A percentile compares a stretch with the other conserved stretches of the same genome.
phyloP scores from a whole-genome alignment of 2,888 invertebrate genomes.

The Harpalus rufipes region DNA sequence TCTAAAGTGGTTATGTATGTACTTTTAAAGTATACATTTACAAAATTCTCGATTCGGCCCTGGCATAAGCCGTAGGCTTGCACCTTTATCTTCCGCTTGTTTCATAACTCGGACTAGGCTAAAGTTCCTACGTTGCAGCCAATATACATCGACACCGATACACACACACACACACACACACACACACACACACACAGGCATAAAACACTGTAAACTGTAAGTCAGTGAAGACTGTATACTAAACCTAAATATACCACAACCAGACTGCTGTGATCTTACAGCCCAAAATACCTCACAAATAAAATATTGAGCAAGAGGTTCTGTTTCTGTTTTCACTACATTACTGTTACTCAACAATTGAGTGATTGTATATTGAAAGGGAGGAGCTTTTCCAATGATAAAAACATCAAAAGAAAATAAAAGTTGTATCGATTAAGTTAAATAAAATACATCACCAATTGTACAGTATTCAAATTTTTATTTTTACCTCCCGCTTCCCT shows the following conservation, averaged over 20 bases:
- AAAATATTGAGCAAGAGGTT: neutral
- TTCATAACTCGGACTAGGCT: constrained; percentile 57
- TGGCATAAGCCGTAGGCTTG: constrained; percentile 15
- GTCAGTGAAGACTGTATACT: neutral
- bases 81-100: constrained; percentile 59
- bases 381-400: too few species aligned
- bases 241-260: neutral
- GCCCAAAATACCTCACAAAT: neutral
- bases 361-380: too few species aligned
- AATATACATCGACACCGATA: neutral
- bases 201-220: too few species aligned
- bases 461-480: too few species aligned
- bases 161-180: constrained; percentile 34
- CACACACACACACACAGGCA: neutral
- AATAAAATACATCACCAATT: too few species aligned
- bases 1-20: too few species aligned
- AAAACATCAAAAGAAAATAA: too few species aligned
- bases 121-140: constrained; percentile 51
- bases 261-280: neutral
- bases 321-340: neutral
- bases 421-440: too few species aligned
- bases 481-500: too few species aligned
- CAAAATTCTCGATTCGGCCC: neutral
- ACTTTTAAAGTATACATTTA: too few species aligned
- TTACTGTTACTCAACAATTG: neutral